Conservation (phyloP, 2,113 vertebrate genomes). For the Pachypanchax playfairii region DNA sequence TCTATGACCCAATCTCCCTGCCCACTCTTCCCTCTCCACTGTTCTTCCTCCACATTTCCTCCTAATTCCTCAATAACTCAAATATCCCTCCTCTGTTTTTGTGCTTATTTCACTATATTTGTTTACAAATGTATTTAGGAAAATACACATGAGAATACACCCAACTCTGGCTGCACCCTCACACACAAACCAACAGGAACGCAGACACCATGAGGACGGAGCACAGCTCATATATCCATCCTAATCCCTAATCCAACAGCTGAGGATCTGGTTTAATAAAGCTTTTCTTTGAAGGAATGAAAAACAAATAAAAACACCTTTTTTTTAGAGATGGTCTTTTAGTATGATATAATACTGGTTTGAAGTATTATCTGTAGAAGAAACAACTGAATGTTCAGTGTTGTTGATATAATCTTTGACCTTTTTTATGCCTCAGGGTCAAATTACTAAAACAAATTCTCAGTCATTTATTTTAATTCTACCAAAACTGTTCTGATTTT, state of each 20-base stretch:
- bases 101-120: slow-evolving; percentile 12
- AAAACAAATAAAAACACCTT: slow-evolving; percentile 4
- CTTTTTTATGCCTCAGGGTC: no score
- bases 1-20: slow-evolving; percentile 39
- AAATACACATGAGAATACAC: slow-evolving; percentile 3
- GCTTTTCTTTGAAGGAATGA: slow-evolving; percentile 11
- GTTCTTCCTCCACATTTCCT: slow-evolving; percentile 16
- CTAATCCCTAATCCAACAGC: slow-evolving; percentile 33
- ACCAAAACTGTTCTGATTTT: no score
- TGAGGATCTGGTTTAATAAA: slow-evolving; percentile 23
- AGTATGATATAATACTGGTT: no score
- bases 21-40: background rate
- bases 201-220: slow-evolving; percentile 11
- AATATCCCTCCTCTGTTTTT: slow-evolving; percentile 22
- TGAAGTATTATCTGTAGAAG: no score
- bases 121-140: slow-evolving; percentile 5
- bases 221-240: slow-evolving; percentile 12
- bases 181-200: background rate
- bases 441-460: no score
- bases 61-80: slow-evolving; percentile 34
- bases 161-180: background rate
- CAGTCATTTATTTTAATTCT: no score
- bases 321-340: background rate
- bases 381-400: no score
- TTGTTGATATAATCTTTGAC: no score